Evolutionary conservation across 2,797 vertebrate genomes (phyloP), one percentile per base, ranked within the genome.

Genomic region (Morelia viridis): DNA sequence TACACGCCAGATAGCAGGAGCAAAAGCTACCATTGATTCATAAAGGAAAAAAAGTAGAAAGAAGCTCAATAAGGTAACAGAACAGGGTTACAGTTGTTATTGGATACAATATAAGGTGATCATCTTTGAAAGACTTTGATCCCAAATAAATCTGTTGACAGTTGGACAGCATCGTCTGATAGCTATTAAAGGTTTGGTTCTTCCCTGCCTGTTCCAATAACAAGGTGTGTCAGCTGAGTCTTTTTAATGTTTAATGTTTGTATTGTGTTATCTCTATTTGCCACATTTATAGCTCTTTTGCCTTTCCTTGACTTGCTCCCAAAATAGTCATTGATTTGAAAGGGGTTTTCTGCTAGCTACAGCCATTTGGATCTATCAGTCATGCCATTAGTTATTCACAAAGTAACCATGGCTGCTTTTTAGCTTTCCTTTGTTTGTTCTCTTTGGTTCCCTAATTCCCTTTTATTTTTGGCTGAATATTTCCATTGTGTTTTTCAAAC

Each of bases 391-490:
- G 24, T 0, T 2, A 41, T 85, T 88, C 26, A 86, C 91, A 84
- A 60, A 84, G 87, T 89, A 90, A 71, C 60, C 58, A 64, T 41
- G 26, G 85, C 0, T 13, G 17, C 17, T 53, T 71, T 90, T 86
- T 26, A n/a, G 41, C 19, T 90, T 35, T 62, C 53, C 8, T 87
- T 90, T 92, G 53, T 58, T 53, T 91, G 31, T 92, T 93, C 91
- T 64, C 11, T 95, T 95, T 93, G 57, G 93, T 91, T 2, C 1
- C 2, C 91, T 89, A 90, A 93, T 86, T 92, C 4, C 4, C 15
- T 92, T 94, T 93, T 94, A 90, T 93, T 26, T 91, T 91, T 95
- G 46, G 4, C 9, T 92, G 80, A 90, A 92, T 0, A 11, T 84
- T 92, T 84, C 80, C 17, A 89, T 19, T 58, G 1, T 71, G 84